These are phyloP conservation scores for Mirza zaza DNA, from an alignment of 2,113 vertebrate species.

Conservation along the genomic window DNA sequence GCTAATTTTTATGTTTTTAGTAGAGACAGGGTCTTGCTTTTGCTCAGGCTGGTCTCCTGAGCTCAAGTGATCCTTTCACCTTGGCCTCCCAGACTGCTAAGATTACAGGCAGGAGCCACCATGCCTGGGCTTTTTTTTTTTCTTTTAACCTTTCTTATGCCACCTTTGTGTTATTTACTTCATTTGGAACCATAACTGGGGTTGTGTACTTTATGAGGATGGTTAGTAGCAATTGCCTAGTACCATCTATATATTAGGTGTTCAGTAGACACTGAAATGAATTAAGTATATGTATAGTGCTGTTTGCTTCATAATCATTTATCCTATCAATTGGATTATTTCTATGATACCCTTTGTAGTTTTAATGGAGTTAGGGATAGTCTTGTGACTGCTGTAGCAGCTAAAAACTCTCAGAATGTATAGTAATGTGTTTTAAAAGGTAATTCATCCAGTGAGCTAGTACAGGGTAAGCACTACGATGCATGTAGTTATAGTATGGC, in stretches of 20 bases:
- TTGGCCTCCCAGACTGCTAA: no score
- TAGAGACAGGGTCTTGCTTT: no score
- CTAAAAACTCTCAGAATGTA: background rate
- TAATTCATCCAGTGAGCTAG: background rate
- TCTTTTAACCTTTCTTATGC: background rate
- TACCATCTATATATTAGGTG: background rate
- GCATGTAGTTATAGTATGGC: conserved; percentile 4
- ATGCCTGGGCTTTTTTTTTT: background rate
- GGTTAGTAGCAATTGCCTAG: background rate
- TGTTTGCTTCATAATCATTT: background rate
- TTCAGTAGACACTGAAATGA: conserved; percentile 35
- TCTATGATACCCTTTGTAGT: background rate
- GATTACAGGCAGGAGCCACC: no score
- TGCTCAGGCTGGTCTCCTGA: no score
- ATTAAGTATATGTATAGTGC: background rate
- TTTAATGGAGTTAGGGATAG: conserved; percentile 25
- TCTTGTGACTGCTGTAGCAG: background rate
- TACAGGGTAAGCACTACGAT: background rate
- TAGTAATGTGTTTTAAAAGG: background rate
- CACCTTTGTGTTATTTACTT: background rate
- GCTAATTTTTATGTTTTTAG: no score
- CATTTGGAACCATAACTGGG: background rate
- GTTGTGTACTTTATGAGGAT: background rate
- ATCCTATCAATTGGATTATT: conserved; percentile 18
- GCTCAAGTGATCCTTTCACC: no score